Percentiles rank a stretch among this genome's conserved stretches.
Conservation (phyloP, 1,140 invertebrate genomes). For the Eufriesea mexicana region DNA sequence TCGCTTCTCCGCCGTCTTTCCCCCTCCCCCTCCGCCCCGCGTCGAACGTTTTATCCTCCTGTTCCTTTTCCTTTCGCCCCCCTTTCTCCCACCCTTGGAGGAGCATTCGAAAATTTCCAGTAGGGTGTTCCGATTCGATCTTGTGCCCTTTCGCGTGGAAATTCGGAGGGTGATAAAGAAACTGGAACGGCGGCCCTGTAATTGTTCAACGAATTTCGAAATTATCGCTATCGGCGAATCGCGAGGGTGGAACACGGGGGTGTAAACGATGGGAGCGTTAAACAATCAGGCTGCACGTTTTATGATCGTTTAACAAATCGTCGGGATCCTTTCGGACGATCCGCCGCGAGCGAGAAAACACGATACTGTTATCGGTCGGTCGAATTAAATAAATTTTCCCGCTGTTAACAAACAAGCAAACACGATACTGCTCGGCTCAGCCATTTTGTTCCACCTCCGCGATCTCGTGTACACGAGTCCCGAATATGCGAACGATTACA, state of each 20-base stretch:
- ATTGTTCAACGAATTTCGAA: background rate
- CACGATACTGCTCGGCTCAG: background rate
- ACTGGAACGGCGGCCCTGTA: rapidly evolving
- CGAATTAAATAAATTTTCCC: slow-evolving; percentile 62
- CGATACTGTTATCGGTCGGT: slow-evolving; percentile 41
- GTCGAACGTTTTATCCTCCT: background rate
- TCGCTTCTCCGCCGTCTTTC: too few relatives aligned
- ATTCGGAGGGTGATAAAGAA: background rate
- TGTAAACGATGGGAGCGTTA: background rate
- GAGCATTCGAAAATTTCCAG: background rate
- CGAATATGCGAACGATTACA: slow-evolving; percentile 18
- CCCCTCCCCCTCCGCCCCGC: background rate
- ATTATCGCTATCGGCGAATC: background rate
- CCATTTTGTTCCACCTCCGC: background rate
- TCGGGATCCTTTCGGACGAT: background rate
- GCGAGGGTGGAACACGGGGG: too few relatives aligned
- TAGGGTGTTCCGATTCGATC: background rate
- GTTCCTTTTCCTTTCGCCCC: background rate
- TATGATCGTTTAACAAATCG: slow-evolving; percentile 31
- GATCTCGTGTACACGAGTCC: background rate
- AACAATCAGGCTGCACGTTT: background rate
- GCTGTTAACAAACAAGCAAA: slow-evolving; percentile 31
- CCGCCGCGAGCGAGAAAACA: slow-evolving; percentile 16
- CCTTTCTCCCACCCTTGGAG: background rate
- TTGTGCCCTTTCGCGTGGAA: background rate